Conservation (phyloP, 2,888 invertebrate genomes). For the Petrolisthes cinctipes region DNA sequence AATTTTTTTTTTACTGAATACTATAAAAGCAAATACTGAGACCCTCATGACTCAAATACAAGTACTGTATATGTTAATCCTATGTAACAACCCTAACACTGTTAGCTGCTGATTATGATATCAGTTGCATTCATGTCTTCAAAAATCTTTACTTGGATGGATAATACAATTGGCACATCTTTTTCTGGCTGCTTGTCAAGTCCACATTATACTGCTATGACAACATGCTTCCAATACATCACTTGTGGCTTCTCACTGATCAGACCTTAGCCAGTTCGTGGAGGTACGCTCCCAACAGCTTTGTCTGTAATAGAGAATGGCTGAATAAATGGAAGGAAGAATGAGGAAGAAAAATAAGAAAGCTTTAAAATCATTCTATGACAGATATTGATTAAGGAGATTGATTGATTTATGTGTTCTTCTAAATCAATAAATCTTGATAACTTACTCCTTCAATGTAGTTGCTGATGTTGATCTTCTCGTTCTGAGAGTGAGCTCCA, state of each 20-base stretch:
- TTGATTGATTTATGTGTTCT: neutral
- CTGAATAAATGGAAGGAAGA: constrained; percentile 39
- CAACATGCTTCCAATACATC: neutral
- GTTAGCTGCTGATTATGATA: no score
- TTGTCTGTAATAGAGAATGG: constrained; percentile 79
- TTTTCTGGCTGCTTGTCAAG: no score
- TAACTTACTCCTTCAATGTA: constrained; percentile 90
- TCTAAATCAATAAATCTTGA: neutral
- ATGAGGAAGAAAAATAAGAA: no score
- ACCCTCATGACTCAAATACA: no score
- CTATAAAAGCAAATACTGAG: neutral
- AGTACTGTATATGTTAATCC: no score
- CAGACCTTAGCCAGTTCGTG: constrained; percentile 76
- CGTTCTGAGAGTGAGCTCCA: constrained; percentile 98
- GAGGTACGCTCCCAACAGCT: constrained; percentile 89
- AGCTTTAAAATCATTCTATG: no score
- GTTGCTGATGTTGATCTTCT: constrained; percentile 92
- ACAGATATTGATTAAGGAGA: no score
- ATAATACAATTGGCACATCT: no score
- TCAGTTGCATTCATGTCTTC: no score
- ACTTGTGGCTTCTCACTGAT: neutral
- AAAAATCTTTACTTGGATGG: no score
- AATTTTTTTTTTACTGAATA: neutral
- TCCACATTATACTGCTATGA: no score
- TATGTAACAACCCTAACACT: no score